phyloP scores from a whole-genome alignment of 2,888 invertebrate species.

The Callyntrura guangdongensis region DNA sequence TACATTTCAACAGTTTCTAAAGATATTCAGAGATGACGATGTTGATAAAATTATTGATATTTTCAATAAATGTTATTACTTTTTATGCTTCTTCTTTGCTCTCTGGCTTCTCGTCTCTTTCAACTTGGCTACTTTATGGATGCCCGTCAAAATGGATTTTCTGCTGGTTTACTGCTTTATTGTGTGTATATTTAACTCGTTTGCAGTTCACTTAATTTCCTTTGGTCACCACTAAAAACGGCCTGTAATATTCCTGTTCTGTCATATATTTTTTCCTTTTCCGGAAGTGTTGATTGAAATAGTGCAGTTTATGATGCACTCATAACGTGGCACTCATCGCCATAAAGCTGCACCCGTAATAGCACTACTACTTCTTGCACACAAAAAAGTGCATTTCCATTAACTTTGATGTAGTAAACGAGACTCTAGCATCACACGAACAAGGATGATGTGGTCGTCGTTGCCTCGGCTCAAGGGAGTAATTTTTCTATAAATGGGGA shows the following conservation, averaged over 20 bases:
- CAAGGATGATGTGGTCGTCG: neutral
- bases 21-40: no score
- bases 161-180: no score
- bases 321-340: neutral
- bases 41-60: conserved; percentile 29
- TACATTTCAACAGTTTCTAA: neutral
- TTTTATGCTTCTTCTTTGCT: neutral
- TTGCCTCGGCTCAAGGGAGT: neutral
- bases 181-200: neutral
- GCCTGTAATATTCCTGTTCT: neutral
- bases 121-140: neutral
- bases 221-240: conserved; percentile 31
- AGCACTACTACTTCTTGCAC: neutral
- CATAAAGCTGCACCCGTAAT: neutral
- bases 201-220: conserved; percentile 45
- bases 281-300: conserved; percentile 73
- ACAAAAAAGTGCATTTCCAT: conserved; percentile 12
- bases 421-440: neutral
- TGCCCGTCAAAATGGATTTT: no score
- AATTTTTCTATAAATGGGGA: conserved; percentile 12
- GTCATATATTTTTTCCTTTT: conserved; percentile 24
- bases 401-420: neutral
- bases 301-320: conserved; percentile 32
- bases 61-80: conserved; percentile 39
- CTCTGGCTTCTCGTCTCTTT: no score